These are phyloP conservation scores for Amphimedon queenslandica DNA, from an alignment of 37 sponge, comb jelly and placozoan species.

Conservation along the genomic window DNA sequence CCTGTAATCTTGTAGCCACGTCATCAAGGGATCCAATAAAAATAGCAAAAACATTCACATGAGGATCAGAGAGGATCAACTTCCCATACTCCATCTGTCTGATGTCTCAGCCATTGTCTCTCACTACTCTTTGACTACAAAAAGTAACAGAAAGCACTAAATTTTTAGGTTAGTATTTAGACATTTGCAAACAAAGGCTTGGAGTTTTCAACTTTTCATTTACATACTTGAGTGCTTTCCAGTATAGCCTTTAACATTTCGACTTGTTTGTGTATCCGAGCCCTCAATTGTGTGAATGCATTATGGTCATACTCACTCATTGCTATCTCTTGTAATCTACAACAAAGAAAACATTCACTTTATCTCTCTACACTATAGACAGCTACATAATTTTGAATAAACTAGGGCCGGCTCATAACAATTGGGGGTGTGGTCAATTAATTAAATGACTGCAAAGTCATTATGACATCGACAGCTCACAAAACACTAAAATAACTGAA, in stretches of 20 bases:
- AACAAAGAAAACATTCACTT: no score
- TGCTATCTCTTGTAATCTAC: constrained; percentile 76
- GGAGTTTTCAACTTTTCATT: no score
- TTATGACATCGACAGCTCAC: no score
- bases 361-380: no score
- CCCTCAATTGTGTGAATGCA: constrained; percentile 50
- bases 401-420: no score
- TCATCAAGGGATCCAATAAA: constrained; percentile 93
- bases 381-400: no score
- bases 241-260: constrained; percentile 56
- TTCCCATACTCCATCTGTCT: constrained; percentile 81
- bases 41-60: constrained; percentile 82
- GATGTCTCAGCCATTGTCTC: constrained; percentile 83
- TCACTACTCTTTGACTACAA: constrained; percentile 68
- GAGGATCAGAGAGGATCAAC: constrained; percentile 62
- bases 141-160: background rate
- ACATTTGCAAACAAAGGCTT: no score
- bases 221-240: constrained; percentile 44
- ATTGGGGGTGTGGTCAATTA: no score
- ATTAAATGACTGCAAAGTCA: no score
- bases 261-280: constrained; percentile 61
- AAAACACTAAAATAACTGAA: no score
- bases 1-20: constrained; percentile 74
- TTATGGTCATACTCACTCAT: constrained; percentile 88
- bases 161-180: no score